Evolutionary conservation across 2,797 vertebrate genomes (phyloP), one percentile per base, ranked within the genome.

Genomic region (Crenichthys baileyi): DNA sequence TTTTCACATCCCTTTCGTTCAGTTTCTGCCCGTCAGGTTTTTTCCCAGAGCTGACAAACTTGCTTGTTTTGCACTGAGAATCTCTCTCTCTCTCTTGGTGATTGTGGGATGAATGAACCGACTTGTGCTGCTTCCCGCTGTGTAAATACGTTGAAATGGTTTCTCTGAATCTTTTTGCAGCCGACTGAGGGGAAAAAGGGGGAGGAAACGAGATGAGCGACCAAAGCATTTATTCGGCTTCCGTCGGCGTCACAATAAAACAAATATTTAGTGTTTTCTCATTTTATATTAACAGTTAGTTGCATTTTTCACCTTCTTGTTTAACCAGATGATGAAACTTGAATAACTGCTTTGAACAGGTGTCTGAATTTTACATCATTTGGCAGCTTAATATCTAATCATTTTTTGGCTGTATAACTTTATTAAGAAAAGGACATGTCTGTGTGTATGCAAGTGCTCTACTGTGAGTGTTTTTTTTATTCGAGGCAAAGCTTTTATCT

Each of bases 401-500:
- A 56, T n/a, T 73, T 22, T 73, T 90, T 91, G 89, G 84, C 85
- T 85, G 73, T 87, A 36, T 84, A 79, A 86, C 58, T 79, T 79
- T 81, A 78, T 79, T 84, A 76, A 83, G 79, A 81, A 88, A 87
- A 90, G 85, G 76, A 82, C 76, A 88, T 77, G 86, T 91, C 87
- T 76, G 79, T 92, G 89, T 92, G 93, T 93, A 94, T 95, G 91
- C 91, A 76, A 91, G 93, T 92, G 94, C 93, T 95, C 94, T 94
- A 94, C 87, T 68, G 77, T 87, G 72, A 51, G 51, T 85, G 74
- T 92, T 88, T 87, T 80, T 73, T 89, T 84, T 77, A 46, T 83
- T 81, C 26, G 71, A 87, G 82, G 86, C 78, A 78, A 90, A 82
- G 76, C 86, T 70, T 70, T 46, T 48, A 70, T 48, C 67, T 70